These are phyloP conservation scores for Tauraco hartlaubi DNA, from an alignment of 2,797 vertebrate species.

Conservation along the genomic window DNA sequence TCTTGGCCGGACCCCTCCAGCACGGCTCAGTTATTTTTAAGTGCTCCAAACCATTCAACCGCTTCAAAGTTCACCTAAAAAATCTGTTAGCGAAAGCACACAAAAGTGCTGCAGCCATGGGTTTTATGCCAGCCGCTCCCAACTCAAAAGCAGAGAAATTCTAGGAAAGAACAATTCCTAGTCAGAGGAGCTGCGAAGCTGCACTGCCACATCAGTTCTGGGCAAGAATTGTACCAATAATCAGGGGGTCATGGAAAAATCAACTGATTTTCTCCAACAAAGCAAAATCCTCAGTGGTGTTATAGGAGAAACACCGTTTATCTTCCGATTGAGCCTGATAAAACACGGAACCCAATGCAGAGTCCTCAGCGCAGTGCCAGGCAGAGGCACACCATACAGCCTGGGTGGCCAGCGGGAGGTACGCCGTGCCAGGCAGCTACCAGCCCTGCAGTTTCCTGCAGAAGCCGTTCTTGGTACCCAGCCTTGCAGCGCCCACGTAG, in stretches of 20 bases:
- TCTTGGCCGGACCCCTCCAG: background rate
- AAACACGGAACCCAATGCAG: background rate
- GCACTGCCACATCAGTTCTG: background rate
- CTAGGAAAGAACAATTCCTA: constrained; percentile 2
- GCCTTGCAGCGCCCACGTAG: background rate
- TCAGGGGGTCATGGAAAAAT: background rate
- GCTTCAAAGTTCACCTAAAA: constrained; percentile 29
- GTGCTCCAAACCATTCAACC: background rate
- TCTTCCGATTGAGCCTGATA: background rate
- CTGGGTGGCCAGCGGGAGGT: background rate
- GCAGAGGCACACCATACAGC: background rate
- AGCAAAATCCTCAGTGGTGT: background rate
- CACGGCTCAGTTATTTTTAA: background rate
- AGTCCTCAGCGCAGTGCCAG: background rate
- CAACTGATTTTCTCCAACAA: background rate
- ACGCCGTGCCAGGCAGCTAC: background rate
- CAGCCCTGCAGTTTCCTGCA: background rate
- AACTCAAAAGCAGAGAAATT: background rate
- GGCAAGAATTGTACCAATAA: background rate
- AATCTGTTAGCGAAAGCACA: background rate
- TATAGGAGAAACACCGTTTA: background rate
- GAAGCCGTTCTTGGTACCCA: background rate
- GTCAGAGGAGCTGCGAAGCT: background rate
- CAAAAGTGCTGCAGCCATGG: background rate
- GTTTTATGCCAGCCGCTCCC: background rate